Evolutionary conservation across 2,888 invertebrate genomes (phyloP), one percentile per base, ranked within the genome.

Genomic region (Sacculina carcini): DNA sequence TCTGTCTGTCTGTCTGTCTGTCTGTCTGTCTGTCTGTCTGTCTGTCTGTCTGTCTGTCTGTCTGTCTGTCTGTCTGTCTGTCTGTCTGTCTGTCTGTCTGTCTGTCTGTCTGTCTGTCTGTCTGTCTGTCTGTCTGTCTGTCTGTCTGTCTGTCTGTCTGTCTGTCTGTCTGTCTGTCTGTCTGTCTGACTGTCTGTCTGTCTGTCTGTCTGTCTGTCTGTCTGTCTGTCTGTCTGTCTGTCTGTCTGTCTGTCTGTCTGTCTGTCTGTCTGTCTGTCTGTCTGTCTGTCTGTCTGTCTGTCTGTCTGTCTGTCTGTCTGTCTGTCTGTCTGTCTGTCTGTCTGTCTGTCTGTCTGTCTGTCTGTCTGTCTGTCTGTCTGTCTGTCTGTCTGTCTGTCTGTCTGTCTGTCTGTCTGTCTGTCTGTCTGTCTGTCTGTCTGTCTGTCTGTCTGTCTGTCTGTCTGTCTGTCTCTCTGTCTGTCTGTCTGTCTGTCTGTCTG

Each of bases 201-300:
- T 3, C 16, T 4, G 21, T 16, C 23, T 21, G 9, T 44, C 44
- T 44, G 23, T 44, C 44, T 44, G 23, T 44, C 44, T 44, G 23
- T 44, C 44, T 44, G 24, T 44, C 44, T 44, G n/a, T 44, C 44
- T n/a, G 24, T 44, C 19, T n/a, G 24, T 44, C 44, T 44, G 24
- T 44, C 44, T 16, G 24, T 44, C 21, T 16, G 24, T 44, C 44
- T 44, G 24, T 44, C 44, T 44, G 24, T 44, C 21, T 44, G 24
- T 44, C 44, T 44, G 24, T 44, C 44, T 46, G 26, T 46, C 23
- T 16, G 26, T 46, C 23, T 46, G 26, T 2, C 1, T 44, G 3
- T 16, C 7, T 21, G 3, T 16, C 23, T 16, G 16, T 36, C 38
- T 36, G 6, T 36, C 38, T 36, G 9, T 36, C 10, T 38, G 5